Evolutionary conservation across 92 coral and sea anemone species (phyloP), one percentile per base, ranked within the genome.

Genomic region (Scolanthus callimorphus): DNA sequence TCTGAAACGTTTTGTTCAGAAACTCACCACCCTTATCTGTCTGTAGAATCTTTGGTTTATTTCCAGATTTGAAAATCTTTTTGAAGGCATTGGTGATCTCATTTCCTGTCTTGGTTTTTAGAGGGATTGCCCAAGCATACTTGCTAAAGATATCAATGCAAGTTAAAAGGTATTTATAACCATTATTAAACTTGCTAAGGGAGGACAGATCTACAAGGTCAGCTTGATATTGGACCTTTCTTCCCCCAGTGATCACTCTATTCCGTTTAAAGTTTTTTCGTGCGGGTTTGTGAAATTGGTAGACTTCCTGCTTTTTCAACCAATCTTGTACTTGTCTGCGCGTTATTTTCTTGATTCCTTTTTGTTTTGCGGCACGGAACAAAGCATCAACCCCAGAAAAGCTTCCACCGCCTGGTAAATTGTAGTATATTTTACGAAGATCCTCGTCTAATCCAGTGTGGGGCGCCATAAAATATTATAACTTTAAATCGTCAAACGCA

Each of bases 71-170:
- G 29, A 73, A 54, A 6, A 73, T 73, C 25, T 25, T 39, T 45
- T 73, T n/a, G n/a, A n/a, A 25, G 13, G 39, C 55, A 39, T 64
- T 31, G 19, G 71, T 51, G 15, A 47, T 64, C 13, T 51, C 57
- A n/a, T 20, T 3, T 51, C 57, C 57, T 50, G 67, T 57, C 46
- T 78, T 78, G 4, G 79, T 57, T 29, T 71, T 78, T 13, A 70
- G 38, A 11, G 79, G 62, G 12, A 78, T 48, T n/a, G n/a, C n/a
- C n/a, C n/a, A n/a, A n/a, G n/a, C n/a, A n/a, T n/a, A n/a, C n/a
- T n/a, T n/a, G n/a, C n/a, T n/a, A n/a, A n/a, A n/a, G n/a, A n/a
- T n/a, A n/a, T n/a, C n/a, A n/a, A n/a, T n/a, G n/a, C n/a, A n/a
- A n/a, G n/a, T n/a, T n/a, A n/a, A n/a, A n/a, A n/a, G n/a, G n/a